phyloP scores from a whole-genome alignment of 2,888 invertebrate species.

The Epirrhoe alternata region DNA sequence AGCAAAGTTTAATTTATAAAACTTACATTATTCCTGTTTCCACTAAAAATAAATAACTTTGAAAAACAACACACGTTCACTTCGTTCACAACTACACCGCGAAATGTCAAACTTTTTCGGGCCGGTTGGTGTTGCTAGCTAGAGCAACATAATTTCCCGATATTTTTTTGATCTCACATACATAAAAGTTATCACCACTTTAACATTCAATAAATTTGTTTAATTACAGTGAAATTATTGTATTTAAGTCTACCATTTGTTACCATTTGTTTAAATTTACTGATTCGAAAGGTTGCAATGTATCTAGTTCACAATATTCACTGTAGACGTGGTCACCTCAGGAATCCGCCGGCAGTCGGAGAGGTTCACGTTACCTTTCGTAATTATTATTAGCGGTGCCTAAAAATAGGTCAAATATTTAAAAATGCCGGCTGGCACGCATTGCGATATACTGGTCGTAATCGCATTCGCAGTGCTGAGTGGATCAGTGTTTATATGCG shows the following conservation, averaged over 20 bases:
- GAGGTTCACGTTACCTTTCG: constrained; percentile 83
- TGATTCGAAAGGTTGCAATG: background rate
- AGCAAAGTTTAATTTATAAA: constrained; percentile 67
- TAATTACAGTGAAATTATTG: background rate
- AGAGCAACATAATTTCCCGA: constrained; percentile 46
- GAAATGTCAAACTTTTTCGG: constrained; percentile 74
- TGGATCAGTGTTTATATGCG: constrained; percentile 46
- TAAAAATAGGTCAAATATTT: constrained; percentile 84
- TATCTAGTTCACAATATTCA: constrained; percentile 40
- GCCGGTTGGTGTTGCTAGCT: constrained; percentile 63
- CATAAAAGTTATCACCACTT: constrained; percentile 4
- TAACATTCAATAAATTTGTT: background rate
- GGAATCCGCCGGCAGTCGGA: constrained; percentile 62
- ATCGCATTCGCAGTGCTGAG: constrained; percentile 66
- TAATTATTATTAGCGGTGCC: constrained; percentile 81
- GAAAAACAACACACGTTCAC: constrained; percentile 78
- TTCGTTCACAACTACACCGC: constrained; percentile 71
- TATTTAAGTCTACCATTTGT: background rate
- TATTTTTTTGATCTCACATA: constrained; percentile 8
- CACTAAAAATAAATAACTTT: constrained; percentile 74
- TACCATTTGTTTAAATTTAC: background rate
- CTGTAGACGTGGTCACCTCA: constrained; percentile 45
- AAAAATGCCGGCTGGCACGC: constrained; percentile 78
- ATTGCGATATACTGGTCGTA: constrained; percentile 67
- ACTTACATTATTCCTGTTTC: constrained; percentile 69